These are phyloP conservation scores for Callinectes sapidus DNA, from an alignment of 2,888 invertebrate genomes.

Conservation along the genomic window DNA sequence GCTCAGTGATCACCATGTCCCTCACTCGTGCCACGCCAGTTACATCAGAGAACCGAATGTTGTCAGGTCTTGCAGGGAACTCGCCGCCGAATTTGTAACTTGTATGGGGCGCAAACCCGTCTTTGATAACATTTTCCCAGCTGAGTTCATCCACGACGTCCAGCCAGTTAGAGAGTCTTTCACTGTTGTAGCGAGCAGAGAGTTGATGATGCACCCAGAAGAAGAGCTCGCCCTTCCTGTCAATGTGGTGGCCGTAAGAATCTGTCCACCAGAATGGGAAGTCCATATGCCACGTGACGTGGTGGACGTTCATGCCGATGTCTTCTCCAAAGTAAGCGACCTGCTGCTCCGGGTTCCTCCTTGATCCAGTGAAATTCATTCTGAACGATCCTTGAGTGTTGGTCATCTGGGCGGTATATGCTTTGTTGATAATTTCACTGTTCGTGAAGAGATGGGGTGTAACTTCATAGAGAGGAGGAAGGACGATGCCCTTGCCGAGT, in stretches of 20 bases:
- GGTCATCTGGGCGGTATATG: slow-evolving; percentile 74
- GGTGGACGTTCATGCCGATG: slow-evolving; percentile 81
- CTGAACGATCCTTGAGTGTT: slow-evolving; percentile 73
- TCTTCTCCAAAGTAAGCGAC: slow-evolving; percentile 85
- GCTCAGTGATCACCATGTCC: slow-evolving; percentile 77
- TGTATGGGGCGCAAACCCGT: slow-evolving; percentile 81
- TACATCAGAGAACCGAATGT: slow-evolving; percentile 74
- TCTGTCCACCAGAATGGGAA: slow-evolving; percentile 70
- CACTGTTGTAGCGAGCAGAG: slow-evolving; percentile 79
- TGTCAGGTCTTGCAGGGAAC: slow-evolving; percentile 74
- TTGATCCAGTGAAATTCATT: slow-evolving; percentile 74
- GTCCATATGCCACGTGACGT: slow-evolving; percentile 76
- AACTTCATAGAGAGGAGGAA: slow-evolving; percentile 83
- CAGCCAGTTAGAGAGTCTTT: slow-evolving; percentile 74
- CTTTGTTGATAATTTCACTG: slow-evolving; percentile 80
- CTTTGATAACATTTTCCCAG: slow-evolving; percentile 74
- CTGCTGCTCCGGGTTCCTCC: slow-evolving; percentile 79
- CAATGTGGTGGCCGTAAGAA: slow-evolving; percentile 68
- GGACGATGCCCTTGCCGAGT: slow-evolving; percentile 77
- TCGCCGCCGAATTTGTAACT: slow-evolving; percentile 81
- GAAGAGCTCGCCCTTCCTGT: slow-evolving; percentile 75
- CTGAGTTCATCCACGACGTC: slow-evolving; percentile 73
- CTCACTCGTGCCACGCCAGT: slow-evolving; percentile 72
- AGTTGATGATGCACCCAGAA: slow-evolving; percentile 74
- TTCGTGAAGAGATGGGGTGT: slow-evolving; percentile 82